Evolutionary conservation across 2,797 vertebrate species (phyloP).

Genomic region (Scolopax rusticola): DNA sequence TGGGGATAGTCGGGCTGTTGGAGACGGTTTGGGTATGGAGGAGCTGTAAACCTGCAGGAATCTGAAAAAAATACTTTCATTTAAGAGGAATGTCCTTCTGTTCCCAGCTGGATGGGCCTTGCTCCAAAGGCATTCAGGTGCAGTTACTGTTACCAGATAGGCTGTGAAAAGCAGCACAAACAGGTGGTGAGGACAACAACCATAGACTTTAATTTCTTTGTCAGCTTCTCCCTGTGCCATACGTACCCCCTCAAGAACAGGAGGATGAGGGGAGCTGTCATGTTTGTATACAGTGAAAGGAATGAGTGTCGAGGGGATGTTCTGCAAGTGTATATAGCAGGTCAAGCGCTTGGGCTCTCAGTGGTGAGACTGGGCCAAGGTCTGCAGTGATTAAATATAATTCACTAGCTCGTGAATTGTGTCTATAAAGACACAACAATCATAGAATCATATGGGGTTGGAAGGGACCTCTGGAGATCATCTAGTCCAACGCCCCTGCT

Average conservation of each 20-base stretch:
- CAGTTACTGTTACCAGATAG: slow-evolving; percentile 56
- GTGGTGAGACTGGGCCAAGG: not conserved
- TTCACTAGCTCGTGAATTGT: not conserved
- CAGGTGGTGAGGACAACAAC: slow-evolving; percentile 31
- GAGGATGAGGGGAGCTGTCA: not conserved
- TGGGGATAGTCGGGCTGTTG: not conserved
- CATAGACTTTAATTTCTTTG: slow-evolving; percentile 2
- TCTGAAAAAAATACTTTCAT: slow-evolving; percentile 41
- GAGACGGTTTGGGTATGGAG: not conserved
- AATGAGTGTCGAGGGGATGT: not conserved
- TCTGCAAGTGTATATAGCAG: not conserved
- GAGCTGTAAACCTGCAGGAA: slow-evolving; percentile 23
- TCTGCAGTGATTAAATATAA: not conserved
- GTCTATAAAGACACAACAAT: not conserved
- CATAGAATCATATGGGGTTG: too few species aligned
- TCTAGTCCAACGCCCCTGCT: too few species aligned
- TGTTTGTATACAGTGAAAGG: not conserved
- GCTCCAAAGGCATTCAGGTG: slow-evolving; percentile 37
- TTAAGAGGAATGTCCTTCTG: slow-evolving; percentile 59
- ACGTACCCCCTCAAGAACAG: not conserved
- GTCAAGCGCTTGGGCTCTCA: not conserved
- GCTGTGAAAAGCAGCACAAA: slow-evolving; percentile 13
- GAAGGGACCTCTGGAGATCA: too few species aligned
- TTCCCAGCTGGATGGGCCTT: slow-evolving; percentile 21
- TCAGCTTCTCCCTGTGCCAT: not conserved